These are phyloP conservation scores for Aphidius gifuensis DNA, from an alignment of 1,140 invertebrate genomes.

Conservation along the genomic window DNA sequence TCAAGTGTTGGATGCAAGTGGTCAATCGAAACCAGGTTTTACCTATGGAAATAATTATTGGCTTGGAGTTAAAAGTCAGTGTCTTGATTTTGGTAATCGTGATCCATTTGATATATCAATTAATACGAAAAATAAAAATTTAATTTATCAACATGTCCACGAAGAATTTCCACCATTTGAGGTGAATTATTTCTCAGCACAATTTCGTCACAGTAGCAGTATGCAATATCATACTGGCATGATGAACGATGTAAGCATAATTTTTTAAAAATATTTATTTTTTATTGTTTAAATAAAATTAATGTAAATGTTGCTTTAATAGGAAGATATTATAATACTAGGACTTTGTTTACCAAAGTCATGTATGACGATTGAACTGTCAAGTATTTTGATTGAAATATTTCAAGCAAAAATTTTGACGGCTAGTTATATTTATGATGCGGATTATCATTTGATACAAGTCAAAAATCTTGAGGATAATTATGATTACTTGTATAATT, in stretches of 20 bases:
- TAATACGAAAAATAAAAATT: constrained; percentile 34
- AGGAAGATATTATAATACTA: constrained; percentile 41
- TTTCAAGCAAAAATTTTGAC: constrained; percentile 35
- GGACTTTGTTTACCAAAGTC: constrained; percentile 49
- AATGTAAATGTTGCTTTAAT: constrained; percentile 11
- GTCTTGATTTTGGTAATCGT: constrained; percentile 38
- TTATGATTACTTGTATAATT: constrained; percentile 34
- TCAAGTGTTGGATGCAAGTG: constrained; percentile 56
- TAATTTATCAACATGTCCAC: constrained; percentile 30
- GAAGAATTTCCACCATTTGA: constrained; percentile 49
- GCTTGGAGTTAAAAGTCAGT: constrained; percentile 50
- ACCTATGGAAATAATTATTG: constrained; percentile 56
- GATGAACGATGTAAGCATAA: constrained; percentile 44
- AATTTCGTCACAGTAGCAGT: constrained; percentile 51
- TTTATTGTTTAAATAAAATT: constrained; percentile 3
- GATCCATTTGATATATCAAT: constrained; percentile 34
- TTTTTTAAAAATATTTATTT: constrained; percentile 8
- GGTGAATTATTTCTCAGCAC: constrained; percentile 45
- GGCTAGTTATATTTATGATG: constrained; percentile 34
- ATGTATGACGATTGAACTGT: constrained; percentile 37
- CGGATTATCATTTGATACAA: constrained; percentile 36
- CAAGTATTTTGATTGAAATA: constrained; percentile 32
- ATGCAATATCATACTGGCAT: constrained; percentile 46
- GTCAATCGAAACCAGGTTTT: constrained; percentile 48
- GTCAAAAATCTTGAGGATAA: constrained; percentile 38